A percentile compares a stretch with the other conserved stretches of the same genome.
Evolutionary conservation across 2,797 vertebrate species (phyloP).

Genomic region (Novumbra hubbsi): DNA sequence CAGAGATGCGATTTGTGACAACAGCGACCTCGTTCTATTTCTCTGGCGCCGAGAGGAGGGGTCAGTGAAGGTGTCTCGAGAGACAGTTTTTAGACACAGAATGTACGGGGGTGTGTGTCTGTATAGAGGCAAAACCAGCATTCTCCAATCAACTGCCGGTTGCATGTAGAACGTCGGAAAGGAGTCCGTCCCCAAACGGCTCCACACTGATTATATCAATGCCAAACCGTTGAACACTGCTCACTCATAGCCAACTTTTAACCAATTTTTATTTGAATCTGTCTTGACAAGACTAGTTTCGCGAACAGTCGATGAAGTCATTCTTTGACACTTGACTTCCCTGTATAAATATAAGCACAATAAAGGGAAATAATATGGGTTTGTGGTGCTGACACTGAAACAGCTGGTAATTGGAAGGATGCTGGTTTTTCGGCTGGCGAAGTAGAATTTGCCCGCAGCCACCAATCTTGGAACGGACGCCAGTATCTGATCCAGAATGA

Average conservation of each 20-base stretch:
- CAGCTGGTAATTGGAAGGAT: constrained; percentile 58
- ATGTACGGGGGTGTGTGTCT: constrained; percentile 65
- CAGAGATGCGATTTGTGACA: constrained; percentile 60
- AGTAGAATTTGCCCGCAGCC: not conserved
- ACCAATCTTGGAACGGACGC: not conserved
- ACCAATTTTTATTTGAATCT: not conserved
- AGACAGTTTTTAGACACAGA: constrained; percentile 75
- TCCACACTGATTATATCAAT: no score
- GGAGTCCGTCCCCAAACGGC: not conserved
- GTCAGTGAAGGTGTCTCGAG: constrained; percentile 56
- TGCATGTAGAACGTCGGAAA: constrained; percentile 40
- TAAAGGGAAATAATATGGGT: not conserved
- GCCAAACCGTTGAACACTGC: not conserved
- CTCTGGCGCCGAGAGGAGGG: constrained; percentile 49
- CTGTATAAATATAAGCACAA: no score
- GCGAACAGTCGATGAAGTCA: not conserved
- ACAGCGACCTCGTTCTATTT: constrained; percentile 32
- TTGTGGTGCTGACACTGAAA: constrained; percentile 26
- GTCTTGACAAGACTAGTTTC: not conserved
- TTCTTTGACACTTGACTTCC: not conserved
- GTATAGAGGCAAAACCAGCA: constrained; percentile 56
- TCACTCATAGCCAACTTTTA: not conserved
- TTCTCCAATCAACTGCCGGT: constrained; percentile 57
- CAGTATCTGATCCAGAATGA: not conserved
- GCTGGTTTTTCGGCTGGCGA: constrained; percentile 37